Conservation (phyloP, 1,140 invertebrate species). For the Drosophila simulans region DNA sequence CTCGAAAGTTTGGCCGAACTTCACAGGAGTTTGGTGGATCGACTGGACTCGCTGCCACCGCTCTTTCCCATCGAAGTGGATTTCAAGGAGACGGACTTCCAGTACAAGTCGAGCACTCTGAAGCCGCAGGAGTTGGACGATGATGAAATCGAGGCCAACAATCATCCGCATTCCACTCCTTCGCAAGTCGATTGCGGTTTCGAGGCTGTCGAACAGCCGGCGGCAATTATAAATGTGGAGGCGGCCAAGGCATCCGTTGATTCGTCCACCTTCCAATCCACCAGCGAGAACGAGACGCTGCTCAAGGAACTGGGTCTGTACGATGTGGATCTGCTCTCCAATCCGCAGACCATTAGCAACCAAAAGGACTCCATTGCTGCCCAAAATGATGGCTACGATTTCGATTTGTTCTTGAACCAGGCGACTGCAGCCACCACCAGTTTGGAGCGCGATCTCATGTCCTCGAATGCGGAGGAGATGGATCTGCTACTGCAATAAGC, state of each 20-base stretch:
- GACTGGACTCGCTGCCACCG: constrained; percentile 89
- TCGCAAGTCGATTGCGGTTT: constrained; percentile 66
- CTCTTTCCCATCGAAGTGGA: constrained; percentile 99
- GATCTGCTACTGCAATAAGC: constrained; percentile 72
- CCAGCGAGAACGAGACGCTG: constrained; percentile 62
- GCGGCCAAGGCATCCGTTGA: constrained; percentile 9
- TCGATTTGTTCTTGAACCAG: constrained; percentile 79
- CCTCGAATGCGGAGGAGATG: constrained; percentile 72
- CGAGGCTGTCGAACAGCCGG: constrained; percentile 74
- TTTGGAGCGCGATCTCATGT: constrained; percentile 75
- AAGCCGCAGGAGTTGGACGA: constrained; percentile 85
- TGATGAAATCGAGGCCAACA: constrained; percentile 84
- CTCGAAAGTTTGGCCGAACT: constrained; percentile 92
- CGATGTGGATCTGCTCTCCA: constrained; percentile 72
- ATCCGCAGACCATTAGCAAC: constrained; percentile 75
- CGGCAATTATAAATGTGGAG: constrained; percentile 68
- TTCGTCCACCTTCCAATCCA: constrained; percentile 2
- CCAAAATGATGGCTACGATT: constrained; percentile 76
- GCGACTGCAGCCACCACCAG: constrained; percentile 51
- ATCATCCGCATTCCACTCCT: constrained; percentile 10
- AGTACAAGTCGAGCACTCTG: constrained; percentile 90
- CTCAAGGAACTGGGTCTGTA: constrained; percentile 77
- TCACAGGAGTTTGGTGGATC: constrained; percentile 87
- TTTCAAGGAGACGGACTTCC: constrained; percentile 95
- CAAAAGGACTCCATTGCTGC: constrained; percentile 71